A percentile compares a stretch with the other conserved stretches of the same genome.
Conservation (phyloP, 1,140 invertebrate species). For the Aphidius gifuensis region DNA sequence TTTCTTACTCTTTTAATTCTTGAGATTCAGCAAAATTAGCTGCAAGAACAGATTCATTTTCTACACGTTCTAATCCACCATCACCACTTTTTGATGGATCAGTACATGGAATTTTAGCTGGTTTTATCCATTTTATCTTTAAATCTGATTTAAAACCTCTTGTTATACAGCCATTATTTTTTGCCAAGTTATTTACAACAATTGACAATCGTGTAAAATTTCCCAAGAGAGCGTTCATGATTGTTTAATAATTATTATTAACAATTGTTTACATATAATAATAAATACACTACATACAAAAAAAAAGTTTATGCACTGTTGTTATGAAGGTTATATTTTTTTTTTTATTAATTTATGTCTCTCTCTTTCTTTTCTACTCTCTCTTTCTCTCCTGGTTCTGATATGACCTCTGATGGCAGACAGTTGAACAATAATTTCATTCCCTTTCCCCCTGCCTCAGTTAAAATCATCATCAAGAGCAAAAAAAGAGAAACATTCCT, state of each 20-base stretch:
- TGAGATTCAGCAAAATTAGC: conserved; percentile 50
- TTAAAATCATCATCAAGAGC: too few relatives aligned
- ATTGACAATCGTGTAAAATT: conserved; percentile 12
- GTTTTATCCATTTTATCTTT: conserved; percentile 64
- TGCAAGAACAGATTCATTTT: conserved; percentile 46
- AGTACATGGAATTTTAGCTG: conserved; percentile 56
- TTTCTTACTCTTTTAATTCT: conserved; percentile 57
- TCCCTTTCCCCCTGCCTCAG: too few relatives aligned
- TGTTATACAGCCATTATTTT: conserved; percentile 24
- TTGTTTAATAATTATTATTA: neutral
- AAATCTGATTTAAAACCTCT: conserved; percentile 59
- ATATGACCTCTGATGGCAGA: too few relatives aligned
- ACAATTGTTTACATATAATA: too few relatives aligned
- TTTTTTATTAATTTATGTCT: too few relatives aligned
- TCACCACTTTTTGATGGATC: conserved; percentile 61
- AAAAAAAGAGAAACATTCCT: too few relatives aligned
- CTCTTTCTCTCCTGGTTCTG: too few relatives aligned
- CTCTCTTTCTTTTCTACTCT: too few relatives aligned
- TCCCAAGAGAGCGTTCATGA: conserved; percentile 33
- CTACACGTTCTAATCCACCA: conserved; percentile 45
- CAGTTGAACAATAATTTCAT: too few relatives aligned
- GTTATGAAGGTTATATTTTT: too few relatives aligned
- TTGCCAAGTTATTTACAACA: conserved; percentile 19
- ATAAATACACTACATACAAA: too few relatives aligned
- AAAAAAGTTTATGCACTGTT: too few relatives aligned